phyloP scores from a whole-genome alignment of 2,888 invertebrate species.

The Cerastoderma edule region DNA sequence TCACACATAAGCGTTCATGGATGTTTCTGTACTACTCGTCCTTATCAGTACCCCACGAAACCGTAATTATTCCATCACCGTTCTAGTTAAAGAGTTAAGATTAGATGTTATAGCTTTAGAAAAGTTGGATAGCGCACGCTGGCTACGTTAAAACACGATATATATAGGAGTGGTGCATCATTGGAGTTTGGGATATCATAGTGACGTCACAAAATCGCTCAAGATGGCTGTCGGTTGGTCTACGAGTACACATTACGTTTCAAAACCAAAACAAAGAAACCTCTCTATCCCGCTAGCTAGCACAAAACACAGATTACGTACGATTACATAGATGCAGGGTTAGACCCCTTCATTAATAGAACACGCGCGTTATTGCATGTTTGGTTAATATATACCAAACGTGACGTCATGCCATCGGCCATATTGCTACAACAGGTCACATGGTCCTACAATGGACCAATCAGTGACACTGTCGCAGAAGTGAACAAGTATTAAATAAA shows the following conservation, averaged over 20 bases:
- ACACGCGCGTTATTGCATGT: slow-evolving; percentile 49
- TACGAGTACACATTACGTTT: not conserved
- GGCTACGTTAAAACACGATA: slow-evolving; percentile 2
- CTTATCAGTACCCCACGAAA: too few relatives aligned
- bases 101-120: slow-evolving; percentile 11
- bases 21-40: too few relatives aligned
- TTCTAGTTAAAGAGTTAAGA: slow-evolving; percentile 3
- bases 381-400: slow-evolving; percentile 29
- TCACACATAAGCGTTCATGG: too few relatives aligned
- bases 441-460: slow-evolving; percentile 3
- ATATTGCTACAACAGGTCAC: slow-evolving; percentile 23
- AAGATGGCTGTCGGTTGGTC: slow-evolving; percentile 16
- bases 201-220: not conserved
- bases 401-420: slow-evolving; percentile 36
- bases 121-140: slow-evolving; percentile 1
- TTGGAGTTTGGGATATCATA: slow-evolving; percentile 2
- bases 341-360: slow-evolving; percentile 24
- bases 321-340: slow-evolving; percentile 21
- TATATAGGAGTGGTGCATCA: slow-evolving; percentile 17
- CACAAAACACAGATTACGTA: too few relatives aligned
- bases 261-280: not conserved
- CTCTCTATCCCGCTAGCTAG: too few relatives aligned
- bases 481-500: slow-evolving; percentile 23
- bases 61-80: slow-evolving; percentile 22
- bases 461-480: slow-evolving; percentile 18